These are phyloP conservation scores for Crioceris asparagi DNA, from an alignment of 2,888 invertebrate genomes.

Conservation along the genomic window DNA sequence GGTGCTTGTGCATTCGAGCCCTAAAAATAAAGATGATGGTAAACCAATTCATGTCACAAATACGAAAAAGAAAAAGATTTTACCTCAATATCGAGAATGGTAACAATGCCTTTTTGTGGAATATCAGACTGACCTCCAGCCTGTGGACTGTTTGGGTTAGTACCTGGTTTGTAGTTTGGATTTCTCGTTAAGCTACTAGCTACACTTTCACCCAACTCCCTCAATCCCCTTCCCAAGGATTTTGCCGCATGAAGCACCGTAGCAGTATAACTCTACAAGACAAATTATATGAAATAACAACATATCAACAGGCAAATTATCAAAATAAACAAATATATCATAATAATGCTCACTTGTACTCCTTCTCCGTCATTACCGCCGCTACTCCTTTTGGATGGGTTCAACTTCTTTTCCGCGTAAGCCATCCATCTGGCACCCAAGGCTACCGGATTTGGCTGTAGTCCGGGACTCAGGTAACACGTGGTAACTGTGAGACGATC, in stretches of 20 bases:
- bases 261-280: slow-evolving; percentile 74
- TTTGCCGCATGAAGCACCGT: slow-evolving; percentile 92
- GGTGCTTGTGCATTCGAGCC: slow-evolving; percentile 7
- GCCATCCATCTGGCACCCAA: slow-evolving; percentile 78
- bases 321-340: background rate
- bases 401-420: slow-evolving; percentile 77
- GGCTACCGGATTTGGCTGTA: slow-evolving; percentile 70
- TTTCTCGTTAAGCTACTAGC: slow-evolving; percentile 79
- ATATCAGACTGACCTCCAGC: slow-evolving; percentile 39
- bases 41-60: background rate
- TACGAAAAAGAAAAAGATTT: slow-evolving; percentile 1
- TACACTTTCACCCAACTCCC: slow-evolving; percentile 84
- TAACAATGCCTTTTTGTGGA: slow-evolving; percentile 80
- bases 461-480: slow-evolving; percentile 80
- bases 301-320: background rate
- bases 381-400: slow-evolving; percentile 65
- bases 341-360: slow-evolving; percentile 32
- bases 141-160: slow-evolving; percentile 28
- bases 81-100: slow-evolving; percentile 76
- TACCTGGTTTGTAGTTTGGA: slow-evolving; percentile 34
- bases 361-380: slow-evolving; percentile 68
- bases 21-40: slow-evolving; percentile 7
- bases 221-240: slow-evolving; percentile 80
- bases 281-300: background rate
- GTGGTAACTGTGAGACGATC: slow-evolving; percentile 80